Conservation (phyloP, 2,888 invertebrate species). For the Drosophila prolongata region DNA sequence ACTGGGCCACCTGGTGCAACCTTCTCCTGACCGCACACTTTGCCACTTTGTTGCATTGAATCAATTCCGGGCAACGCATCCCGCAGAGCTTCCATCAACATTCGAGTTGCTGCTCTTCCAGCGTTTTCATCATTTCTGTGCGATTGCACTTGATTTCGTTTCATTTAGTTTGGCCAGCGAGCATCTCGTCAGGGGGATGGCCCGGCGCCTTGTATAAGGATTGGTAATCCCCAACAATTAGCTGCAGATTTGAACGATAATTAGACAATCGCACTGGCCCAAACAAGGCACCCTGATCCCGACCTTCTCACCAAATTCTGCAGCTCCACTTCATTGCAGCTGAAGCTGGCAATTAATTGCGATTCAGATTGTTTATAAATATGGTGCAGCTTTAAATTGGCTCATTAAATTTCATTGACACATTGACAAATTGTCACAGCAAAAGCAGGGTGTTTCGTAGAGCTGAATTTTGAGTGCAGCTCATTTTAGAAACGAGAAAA, state of each 20-base stretch:
- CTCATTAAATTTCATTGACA: constrained; percentile 76
- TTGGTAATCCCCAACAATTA: constrained; percentile 40
- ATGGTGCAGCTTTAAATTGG: constrained; percentile 73
- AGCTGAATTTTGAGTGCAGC: not conserved
- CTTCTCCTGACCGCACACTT: constrained; percentile 47
- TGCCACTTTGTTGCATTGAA: constrained; percentile 53
- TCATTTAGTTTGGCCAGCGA: constrained; percentile 32
- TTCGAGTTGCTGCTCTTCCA: not conserved
- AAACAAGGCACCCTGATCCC: constrained; percentile 10
- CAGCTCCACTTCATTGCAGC: constrained; percentile 20
- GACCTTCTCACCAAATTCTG: not conserved
- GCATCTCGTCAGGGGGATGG: not conserved
- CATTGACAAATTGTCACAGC: constrained; percentile 68
- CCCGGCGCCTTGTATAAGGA: constrained; percentile 5
- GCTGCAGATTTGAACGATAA: constrained; percentile 43
- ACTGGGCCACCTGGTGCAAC: constrained; percentile 64
- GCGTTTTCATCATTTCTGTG: constrained; percentile 17
- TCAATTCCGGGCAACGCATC: constrained; percentile 38
- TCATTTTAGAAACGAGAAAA: too few relatives aligned
- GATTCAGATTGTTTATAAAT: constrained; percentile 72
- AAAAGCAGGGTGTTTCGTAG: constrained; percentile 9
- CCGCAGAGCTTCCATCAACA: constrained; percentile 15
- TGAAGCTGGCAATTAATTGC: constrained; percentile 64
- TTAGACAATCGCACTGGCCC: constrained; percentile 30
- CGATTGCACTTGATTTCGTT: constrained; percentile 32